phyloP scores from a whole-genome alignment of 2,113 vertebrate genomes.

The Semnornis frantzii region DNA sequence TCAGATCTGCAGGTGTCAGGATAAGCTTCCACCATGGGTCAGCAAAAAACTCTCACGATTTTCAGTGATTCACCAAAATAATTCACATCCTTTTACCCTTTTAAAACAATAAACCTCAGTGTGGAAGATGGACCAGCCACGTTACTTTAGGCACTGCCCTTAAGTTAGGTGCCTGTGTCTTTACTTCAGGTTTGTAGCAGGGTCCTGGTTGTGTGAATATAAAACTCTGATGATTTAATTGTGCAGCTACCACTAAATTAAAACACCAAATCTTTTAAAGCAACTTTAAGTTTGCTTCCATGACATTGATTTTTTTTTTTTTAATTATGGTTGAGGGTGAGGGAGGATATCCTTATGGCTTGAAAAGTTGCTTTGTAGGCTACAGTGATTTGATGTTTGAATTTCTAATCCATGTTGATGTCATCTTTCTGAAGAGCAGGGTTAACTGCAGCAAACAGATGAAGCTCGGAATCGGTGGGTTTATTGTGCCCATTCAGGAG shows the following conservation, averaged over 20 bases:
- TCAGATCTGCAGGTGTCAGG: not conserved
- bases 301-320: not conserved
- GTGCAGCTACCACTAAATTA: not conserved
- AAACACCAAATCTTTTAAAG: not conserved
- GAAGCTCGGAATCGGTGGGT: not conserved
- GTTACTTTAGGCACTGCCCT: not conserved
- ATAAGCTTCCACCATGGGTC: not conserved
- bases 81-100: not conserved
- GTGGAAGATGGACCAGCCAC: not conserved
- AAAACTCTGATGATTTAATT: not conserved
- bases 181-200: not conserved
- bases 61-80: not conserved
- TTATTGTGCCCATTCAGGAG: not conserved
- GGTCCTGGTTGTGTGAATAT: not conserved
- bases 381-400: not conserved
- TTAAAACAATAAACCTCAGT: not conserved
- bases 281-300: slow-evolving; percentile 26
- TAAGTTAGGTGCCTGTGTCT: not conserved
- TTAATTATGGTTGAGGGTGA: not conserved
- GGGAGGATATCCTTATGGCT: not conserved
- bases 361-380: not conserved
- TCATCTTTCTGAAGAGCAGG: not conserved
- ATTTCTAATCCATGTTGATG: not conserved
- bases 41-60: not conserved
- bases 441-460: not conserved